Evolutionary conservation across 1,140 invertebrate genomes (phyloP), one percentile per base, ranked within the genome.

Genomic region (Drosophila albomicans): DNA sequence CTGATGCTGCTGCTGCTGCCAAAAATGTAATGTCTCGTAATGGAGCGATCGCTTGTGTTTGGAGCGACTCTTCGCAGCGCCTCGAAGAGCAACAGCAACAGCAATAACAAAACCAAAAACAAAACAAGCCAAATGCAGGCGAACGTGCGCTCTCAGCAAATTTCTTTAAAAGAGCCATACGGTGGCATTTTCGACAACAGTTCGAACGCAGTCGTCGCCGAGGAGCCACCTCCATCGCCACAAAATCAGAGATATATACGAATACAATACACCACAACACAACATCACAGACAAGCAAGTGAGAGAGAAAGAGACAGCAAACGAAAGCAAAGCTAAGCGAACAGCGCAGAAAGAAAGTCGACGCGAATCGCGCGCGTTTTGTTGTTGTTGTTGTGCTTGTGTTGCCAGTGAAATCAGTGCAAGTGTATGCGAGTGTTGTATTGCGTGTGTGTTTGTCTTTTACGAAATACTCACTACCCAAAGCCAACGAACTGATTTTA

Each of bases 91-190:
- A 73, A 43, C 54, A 43, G 20, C 20, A 28, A 38, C 38, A 56
- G 20, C 62, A 48, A 76, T 56, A 15, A 30, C 30, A 56, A 13
- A 59, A 67, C 7, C 62, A 48, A 76, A 56, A 15, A 30, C 30
- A 56, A 30, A 59, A 67, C 7, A 45, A 35, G 54, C 70, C 54
- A 72, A 77, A 59, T 72, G 71, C 82, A 78, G 30, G 15, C 35
- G 15, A 20, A 7, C 10, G 11, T 20, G 11, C 64, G 64, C 82
- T 80, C 84, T 79, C 73, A 58, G 16, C 51, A 32, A 69, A 62
- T 88, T 88, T 88, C 84, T 89, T 88, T 88, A 88, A 88, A 88
- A 89, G 78, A 78, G 85, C 66, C 79, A 58, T 57, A 54, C 78
- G 54, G 48, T 15, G 35, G 46, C 45, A 72, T 58, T 89, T 78